These are phyloP conservation scores for Alloplasta piceator DNA, from an alignment of 2,888 invertebrate genomes.

Conservation along the genomic window DNA sequence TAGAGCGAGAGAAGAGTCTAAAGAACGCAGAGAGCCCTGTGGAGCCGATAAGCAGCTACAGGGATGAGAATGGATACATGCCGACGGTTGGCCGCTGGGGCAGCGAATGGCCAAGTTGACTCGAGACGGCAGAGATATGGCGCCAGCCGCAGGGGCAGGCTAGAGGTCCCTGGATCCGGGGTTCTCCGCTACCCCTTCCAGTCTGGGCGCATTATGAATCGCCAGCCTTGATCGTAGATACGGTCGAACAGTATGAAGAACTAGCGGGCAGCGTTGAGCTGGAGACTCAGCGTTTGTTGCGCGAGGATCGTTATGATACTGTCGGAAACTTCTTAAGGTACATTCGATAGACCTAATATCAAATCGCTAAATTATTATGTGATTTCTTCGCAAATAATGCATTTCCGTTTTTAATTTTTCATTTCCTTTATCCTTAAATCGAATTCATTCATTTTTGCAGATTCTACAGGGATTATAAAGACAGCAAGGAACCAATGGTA, in stretches of 20 bases:
- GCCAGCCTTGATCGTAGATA: constrained; percentile 84
- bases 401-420: neutral
- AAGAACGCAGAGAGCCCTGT: constrained; percentile 84
- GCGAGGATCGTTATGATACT: constrained; percentile 95
- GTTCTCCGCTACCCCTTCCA: constrained; percentile 90
- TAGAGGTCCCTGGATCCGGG: constrained; percentile 86
- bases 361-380: neutral
- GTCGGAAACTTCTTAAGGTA: constrained; percentile 91
- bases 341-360: constrained; percentile 10
- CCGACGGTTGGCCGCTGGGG: constrained; percentile 96
- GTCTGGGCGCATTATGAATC: constrained; percentile 87
- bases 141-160: constrained; percentile 83
- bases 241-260: constrained; percentile 89
- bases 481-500: constrained; percentile 87
- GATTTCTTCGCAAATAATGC: neutral
- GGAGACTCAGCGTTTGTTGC: constrained; percentile 91
- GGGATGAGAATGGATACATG: constrained; percentile 86
- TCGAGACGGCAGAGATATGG: constrained; percentile 88
- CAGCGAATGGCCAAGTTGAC: constrained; percentile 99
- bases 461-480: constrained; percentile 85
- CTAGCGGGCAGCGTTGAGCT: constrained; percentile 92
- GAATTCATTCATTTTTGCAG: constrained; percentile 82
- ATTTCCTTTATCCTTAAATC: neutral
- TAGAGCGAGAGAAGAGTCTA: constrained; percentile 83
- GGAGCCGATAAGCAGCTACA: constrained; percentile 84